Evolutionary conservation across 1,140 invertebrate genomes (phyloP).

Genomic region (Drosophila prosaltans): DNA sequence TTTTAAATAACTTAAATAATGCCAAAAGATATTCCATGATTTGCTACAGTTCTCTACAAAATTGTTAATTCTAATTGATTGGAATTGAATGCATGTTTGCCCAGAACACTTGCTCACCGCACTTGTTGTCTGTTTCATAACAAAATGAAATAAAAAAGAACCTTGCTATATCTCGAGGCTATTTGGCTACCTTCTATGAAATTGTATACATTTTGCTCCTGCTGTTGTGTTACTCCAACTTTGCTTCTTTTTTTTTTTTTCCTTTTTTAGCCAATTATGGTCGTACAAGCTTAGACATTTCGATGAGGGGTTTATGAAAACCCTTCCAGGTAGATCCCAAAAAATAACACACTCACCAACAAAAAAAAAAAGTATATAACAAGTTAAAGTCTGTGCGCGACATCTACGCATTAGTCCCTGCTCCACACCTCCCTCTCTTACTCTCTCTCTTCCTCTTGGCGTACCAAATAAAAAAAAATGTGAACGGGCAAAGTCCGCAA

Average conservation of each 20-base stretch:
- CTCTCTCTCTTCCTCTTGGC: not conserved
- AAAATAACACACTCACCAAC: conserved; percentile 7
- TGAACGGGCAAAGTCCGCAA: conserved; percentile 39
- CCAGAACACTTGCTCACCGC: not conserved
- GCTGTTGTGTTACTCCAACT: not conserved
- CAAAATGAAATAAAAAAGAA: not conserved
- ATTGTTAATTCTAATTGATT: not conserved
- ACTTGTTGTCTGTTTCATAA: not conserved
- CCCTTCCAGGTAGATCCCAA: conserved; percentile 16
- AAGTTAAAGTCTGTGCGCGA: conserved; percentile 20
- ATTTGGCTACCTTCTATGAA: not conserved
- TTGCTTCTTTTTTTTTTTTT: not conserved
- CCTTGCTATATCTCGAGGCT: not conserved
- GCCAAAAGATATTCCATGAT: too few relatives aligned
- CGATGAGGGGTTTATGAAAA: conserved; percentile 9
- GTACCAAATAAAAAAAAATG: not conserved
- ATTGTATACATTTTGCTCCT: not conserved
- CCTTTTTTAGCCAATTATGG: conserved; percentile 5
- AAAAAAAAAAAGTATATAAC: conserved; percentile 1
- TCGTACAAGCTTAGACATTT: conserved; percentile 1
- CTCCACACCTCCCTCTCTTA: not conserved
- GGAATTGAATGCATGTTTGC: not conserved
- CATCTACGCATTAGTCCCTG: conserved; percentile 14
- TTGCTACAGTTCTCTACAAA: not conserved
- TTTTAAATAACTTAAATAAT: too few relatives aligned